Percentiles rank a stretch among this genome's conserved stretches.
Conservation (phyloP, 2,113 vertebrate genomes). For the Cricetomys ansorgei region DNA sequence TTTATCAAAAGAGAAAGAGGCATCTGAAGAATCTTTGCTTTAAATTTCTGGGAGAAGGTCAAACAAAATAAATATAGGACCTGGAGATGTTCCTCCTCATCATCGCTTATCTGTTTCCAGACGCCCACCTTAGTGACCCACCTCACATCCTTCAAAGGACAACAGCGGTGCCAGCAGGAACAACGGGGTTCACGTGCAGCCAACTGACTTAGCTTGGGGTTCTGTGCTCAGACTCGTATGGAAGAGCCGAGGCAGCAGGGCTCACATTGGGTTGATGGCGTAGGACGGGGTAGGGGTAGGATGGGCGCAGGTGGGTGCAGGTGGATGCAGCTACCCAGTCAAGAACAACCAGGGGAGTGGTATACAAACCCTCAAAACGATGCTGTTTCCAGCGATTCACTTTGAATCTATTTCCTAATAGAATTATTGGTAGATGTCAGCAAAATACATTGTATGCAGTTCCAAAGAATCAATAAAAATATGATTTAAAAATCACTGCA, state of each 20-base stretch:
- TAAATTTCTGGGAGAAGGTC: not conserved
- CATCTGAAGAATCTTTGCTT: not conserved
- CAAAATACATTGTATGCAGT: not conserved
- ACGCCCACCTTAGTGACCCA: not conserved
- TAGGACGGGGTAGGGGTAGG: too few relatives aligned
- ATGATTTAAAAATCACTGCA: not conserved
- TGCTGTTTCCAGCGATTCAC: accelerated
- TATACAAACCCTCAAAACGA: not conserved
- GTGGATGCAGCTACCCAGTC: too few relatives aligned
- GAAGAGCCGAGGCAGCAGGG: not conserved
- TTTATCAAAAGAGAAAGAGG: not conserved
- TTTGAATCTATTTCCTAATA: not conserved
- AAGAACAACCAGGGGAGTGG: not conserved
- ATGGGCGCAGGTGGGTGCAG: too few relatives aligned
- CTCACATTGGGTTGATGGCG: not conserved
- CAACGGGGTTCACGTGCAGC: too few relatives aligned
- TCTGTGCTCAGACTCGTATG: accelerated
- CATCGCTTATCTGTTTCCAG: not conserved
- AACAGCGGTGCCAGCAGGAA: not conserved
- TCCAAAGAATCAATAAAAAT: not conserved
- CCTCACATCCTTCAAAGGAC: not conserved
- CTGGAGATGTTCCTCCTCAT: not conserved
- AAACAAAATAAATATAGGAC: not conserved
- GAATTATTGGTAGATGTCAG: not conserved
- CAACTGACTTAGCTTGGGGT: not conserved